A percentile compares a stretch with the other conserved stretches of the same genome.
Conservation (phyloP, 2,113 vertebrate species). For the Urocolius indicus region DNA sequence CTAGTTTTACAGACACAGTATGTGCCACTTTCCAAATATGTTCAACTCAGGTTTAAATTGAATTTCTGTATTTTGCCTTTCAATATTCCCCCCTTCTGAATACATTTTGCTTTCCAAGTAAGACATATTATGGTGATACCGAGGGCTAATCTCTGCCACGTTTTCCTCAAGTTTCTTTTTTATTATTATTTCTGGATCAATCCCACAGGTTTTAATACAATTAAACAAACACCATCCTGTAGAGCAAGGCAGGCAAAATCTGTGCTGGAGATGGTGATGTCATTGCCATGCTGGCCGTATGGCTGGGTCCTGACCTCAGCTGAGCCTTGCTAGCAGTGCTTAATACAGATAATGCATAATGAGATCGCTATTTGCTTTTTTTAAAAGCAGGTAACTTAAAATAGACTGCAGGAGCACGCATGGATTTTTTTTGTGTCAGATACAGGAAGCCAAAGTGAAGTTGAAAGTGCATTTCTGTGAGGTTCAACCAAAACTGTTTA, state of each 20-base stretch:
- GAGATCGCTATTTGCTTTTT: slow-evolving; percentile 17
- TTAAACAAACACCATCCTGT: background rate
- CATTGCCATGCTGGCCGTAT: background rate
- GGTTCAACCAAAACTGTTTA: background rate
- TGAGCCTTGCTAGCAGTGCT: background rate
- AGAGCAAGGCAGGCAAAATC: background rate
- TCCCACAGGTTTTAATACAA: background rate
- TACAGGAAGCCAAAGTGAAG: background rate
- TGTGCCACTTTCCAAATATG: background rate
- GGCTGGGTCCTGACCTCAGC: background rate
- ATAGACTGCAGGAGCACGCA: background rate
- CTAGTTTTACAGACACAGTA: background rate
- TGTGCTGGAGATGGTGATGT: background rate
- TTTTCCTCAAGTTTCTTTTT: background rate
- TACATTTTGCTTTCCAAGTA: background rate
- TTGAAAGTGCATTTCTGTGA: background rate
- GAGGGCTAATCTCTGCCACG: background rate
- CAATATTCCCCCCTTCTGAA: background rate
- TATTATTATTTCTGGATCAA: background rate
- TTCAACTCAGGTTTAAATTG: background rate
- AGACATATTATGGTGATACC: background rate
- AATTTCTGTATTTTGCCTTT: background rate
- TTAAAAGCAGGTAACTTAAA: slow-evolving; percentile 6
- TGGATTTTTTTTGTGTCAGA: background rate
- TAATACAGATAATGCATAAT: slow-evolving; percentile 13